Percentiles rank a stretch among this genome's conserved stretches.
These are phyloP conservation scores for Baryphthengus martii DNA, from an alignment of 2,113 vertebrate genomes.

Conservation along the genomic window DNA sequence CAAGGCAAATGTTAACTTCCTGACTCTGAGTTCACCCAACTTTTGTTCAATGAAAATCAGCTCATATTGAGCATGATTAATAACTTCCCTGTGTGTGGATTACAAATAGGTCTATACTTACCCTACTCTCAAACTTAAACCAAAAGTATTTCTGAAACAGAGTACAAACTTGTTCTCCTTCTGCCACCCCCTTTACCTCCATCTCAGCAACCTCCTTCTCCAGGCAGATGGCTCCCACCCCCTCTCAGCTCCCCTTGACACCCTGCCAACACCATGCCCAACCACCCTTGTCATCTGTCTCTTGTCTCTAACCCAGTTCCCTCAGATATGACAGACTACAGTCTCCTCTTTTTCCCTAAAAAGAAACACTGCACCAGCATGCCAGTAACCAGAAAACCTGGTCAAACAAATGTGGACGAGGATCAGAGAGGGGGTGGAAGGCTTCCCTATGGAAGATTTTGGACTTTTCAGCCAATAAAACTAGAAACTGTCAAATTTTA, in stretches of 20 bases:
- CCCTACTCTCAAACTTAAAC: background rate
- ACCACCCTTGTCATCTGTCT: conserved; percentile 37
- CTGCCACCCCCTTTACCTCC: background rate
- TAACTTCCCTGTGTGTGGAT: background rate
- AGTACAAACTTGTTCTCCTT: background rate
- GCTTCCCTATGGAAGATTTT: background rate
- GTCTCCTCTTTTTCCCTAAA: conserved; percentile 28
- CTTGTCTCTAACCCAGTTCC: conserved; percentile 38
- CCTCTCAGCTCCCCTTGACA: conserved; percentile 31
- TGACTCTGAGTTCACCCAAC: background rate
- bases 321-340: conserved; percentile 42
- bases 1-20: background rate
- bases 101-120: background rate
- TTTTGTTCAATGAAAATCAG: background rate
- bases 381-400: background rate
- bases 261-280: conserved; percentile 48
- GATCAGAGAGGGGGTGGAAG: background rate
- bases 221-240: conserved; percentile 57
- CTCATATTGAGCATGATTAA: background rate
- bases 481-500: background rate
- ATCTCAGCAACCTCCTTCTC: conserved; percentile 1
- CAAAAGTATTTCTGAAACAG: background rate
- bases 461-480: background rate
- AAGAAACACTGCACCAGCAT: background rate
- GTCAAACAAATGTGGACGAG: background rate